Percentiles rank a stretch among this genome's conserved stretches.
Conservation (phyloP, 2,797 vertebrate species). For the Eospalax fontanierii region DNA sequence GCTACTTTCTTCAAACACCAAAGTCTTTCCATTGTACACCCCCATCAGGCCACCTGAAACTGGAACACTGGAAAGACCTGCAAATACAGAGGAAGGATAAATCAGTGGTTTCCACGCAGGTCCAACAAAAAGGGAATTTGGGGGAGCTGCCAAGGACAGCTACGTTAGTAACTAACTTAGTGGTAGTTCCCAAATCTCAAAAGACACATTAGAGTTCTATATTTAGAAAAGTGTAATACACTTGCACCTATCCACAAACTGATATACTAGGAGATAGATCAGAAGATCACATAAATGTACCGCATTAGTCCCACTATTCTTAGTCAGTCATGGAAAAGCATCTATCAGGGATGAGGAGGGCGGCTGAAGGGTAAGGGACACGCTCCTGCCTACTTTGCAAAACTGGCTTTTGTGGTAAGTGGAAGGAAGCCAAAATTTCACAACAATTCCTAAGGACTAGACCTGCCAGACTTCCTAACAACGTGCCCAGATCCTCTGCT, state of each 20-base stretch:
- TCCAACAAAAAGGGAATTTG: slow-evolving; percentile 36
- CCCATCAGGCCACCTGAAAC: slow-evolving; percentile 88
- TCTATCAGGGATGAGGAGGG: background rate
- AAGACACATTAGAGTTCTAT: slow-evolving; percentile 32
- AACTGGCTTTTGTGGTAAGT: slow-evolving; percentile 60
- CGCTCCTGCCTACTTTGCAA: background rate
- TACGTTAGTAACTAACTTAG: background rate
- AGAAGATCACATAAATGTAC: background rate
- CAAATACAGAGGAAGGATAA: slow-evolving; percentile 47
- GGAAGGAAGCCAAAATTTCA: slow-evolving; percentile 38
- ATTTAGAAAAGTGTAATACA: slow-evolving; percentile 54
- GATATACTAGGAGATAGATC: background rate
- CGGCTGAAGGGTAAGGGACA: background rate
- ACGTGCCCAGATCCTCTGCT: background rate
- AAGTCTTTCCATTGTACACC: slow-evolving; percentile 94
- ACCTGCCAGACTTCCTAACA: slow-evolving; percentile 9
- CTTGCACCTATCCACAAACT: slow-evolving; percentile 29
- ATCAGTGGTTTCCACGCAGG: slow-evolving; percentile 3
- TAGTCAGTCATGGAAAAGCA: background rate
- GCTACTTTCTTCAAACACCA: slow-evolving; percentile 96
- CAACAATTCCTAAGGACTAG: slow-evolving; percentile 33
- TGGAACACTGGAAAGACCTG: slow-evolving; percentile 88
- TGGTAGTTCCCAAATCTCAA: background rate
- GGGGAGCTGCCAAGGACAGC: background rate
- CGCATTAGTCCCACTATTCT: slow-evolving; percentile 50